These are phyloP conservation scores for Gymnoscopelus microlampas DNA, from an alignment of 2,797 vertebrate genomes.

Conservation along the genomic window DNA sequence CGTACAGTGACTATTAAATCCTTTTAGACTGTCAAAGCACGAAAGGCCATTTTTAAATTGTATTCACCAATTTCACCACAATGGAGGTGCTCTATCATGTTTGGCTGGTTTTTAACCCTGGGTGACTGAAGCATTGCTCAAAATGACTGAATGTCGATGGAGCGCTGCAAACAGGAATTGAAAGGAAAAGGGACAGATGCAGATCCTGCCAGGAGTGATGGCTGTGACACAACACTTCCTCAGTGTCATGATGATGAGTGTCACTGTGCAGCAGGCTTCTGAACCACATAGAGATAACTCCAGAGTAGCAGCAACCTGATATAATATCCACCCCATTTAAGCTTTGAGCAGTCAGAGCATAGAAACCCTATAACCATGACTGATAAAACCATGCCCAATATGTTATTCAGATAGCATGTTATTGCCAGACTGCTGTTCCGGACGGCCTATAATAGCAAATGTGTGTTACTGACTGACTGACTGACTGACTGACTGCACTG, in stretches of 20 bases:
- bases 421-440: too few species aligned
- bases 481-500: too few species aligned
- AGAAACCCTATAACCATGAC: too few species aligned
- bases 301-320: conserved; percentile 23
- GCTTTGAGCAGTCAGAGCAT: too few species aligned
- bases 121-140: conserved; percentile 74
- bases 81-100: conserved; percentile 60
- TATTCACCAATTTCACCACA: conserved; percentile 69
- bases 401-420: too few species aligned
- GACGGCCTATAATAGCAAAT: too few species aligned
- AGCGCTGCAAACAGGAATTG: conserved; percentile 36
- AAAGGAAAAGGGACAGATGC: conserved; percentile 21
- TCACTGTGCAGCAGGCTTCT: conserved; percentile 46
- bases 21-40: conserved; percentile 59
- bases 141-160: conserved; percentile 69
- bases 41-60: conserved; percentile 60
- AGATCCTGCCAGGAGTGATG: conserved; percentile 67
- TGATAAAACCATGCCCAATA: too few species aligned
- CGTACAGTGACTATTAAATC: conserved; percentile 52
- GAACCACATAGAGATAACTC: conserved; percentile 18
- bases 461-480: too few species aligned
- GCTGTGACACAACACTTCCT: conserved; percentile 46
- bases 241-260: conserved; percentile 56
- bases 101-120: conserved; percentile 71
- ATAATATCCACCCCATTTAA: not conserved